Base-by-base conservation (phyloP, 2,888 invertebrate species). In the Cybosia mesomella region DNA sequence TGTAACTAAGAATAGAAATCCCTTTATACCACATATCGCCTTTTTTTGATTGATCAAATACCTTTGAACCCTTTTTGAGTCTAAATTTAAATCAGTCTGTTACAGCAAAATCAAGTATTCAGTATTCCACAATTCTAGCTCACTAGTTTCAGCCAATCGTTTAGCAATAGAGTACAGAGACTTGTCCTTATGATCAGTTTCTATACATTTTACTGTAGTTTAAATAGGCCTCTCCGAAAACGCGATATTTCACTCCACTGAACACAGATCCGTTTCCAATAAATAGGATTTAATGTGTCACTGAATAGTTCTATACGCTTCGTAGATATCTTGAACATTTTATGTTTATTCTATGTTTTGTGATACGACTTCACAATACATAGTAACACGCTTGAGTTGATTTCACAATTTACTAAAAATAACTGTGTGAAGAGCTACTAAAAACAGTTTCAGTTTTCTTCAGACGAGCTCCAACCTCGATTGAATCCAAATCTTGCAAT, bases 201-300 rank as follows among this genome's bases (percentile, higher is more conserved):
- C 53, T 64, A 24, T 61, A 58, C 68, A 66, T 64, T 71, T 67
- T 53, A 68, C 57, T 54, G 43, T 58, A 66, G 49, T 69, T 62
- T 70, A 58, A 68, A 77, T 71, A 73, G 66, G 64, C 73, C 64
- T 63, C 39, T 36, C 64, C 49, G 36, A 58, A 70, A 11, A 76
- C 66, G 70, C 67, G 64, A 75, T 75, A 79, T 65, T 71, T 71
- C 75, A 68, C 66, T 75, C 53, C 70, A 55, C 32, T 75, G 73
- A 75, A 72, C 71, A 67, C 62, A 11, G 66, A 70, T 73, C 63
- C 63, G 24, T 69, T 72, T 73, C 63, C 73, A 75, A 75, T 75
- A 60, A 75, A 72, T 77, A 58, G 73, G 58, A 71, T 73, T 72
- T 59, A 69, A 57, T 58, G 57, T 71, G 58, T 64, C 63, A 67